phyloP scores from a whole-genome alignment of 2,113 vertebrate species.

The Vimba vimba region DNA sequence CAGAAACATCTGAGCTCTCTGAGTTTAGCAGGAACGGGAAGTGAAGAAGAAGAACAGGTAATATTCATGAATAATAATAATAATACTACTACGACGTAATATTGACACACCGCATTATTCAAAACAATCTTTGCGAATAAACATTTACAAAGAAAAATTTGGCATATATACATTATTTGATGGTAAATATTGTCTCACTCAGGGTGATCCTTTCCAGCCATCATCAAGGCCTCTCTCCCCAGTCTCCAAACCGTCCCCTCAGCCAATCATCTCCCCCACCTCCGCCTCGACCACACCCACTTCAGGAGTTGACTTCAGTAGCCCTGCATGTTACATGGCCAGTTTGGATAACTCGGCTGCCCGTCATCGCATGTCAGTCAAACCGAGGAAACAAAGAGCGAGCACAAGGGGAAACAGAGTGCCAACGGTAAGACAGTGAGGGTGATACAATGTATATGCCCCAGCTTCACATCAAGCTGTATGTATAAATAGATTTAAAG shows the following conservation, averaged over 20 bases:
- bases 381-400: slow-evolving; percentile 84
- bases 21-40: slow-evolving; percentile 75
- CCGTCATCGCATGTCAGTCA: slow-evolving; percentile 84
- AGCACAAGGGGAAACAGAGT: slow-evolving; percentile 73
- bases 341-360: slow-evolving; percentile 87
- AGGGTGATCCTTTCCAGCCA: slow-evolving; percentile 71
- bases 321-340: slow-evolving; percentile 73
- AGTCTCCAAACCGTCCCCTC: slow-evolving; percentile 54
- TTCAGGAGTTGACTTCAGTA: slow-evolving; percentile 73
- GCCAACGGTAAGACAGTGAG: slow-evolving; percentile 71
- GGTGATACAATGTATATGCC: background rate
- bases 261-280: slow-evolving; percentile 50
- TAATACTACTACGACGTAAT: background rate
- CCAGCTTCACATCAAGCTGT: slow-evolving; percentile 4
- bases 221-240: slow-evolving; percentile 71
- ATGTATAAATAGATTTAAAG: background rate
- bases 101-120: background rate
- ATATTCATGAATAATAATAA: slow-evolving; percentile 1
- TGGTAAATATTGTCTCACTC: slow-evolving; percentile 8
- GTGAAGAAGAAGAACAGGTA: slow-evolving; percentile 80
- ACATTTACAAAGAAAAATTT: too few species aligned
- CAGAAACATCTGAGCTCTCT: slow-evolving; percentile 73
- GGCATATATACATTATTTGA: background rate
- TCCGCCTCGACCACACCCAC: slow-evolving; percentile 57
- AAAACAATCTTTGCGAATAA: background rate